These are phyloP conservation scores for Bergia sp. DNA, from an alignment of 92 coral and sea anemone genomes.

Conservation along the genomic window DNA sequence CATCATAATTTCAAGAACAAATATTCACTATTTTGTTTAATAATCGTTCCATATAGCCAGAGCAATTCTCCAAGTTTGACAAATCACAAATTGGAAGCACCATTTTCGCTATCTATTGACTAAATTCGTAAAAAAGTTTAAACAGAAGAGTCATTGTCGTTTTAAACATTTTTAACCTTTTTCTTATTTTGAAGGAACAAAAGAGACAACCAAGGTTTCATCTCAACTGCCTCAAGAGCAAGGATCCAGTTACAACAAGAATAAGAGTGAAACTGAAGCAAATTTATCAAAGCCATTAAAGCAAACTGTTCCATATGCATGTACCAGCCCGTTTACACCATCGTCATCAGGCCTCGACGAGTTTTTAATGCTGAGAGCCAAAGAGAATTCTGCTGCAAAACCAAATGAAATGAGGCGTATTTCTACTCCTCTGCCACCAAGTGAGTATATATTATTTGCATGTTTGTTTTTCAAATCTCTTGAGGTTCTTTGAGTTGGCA, in stretches of 20 bases:
- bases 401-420: background rate
- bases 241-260: background rate
- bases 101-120: too few species aligned
- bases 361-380: conserved; percentile 58
- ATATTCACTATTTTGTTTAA: too few species aligned
- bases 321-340: background rate
- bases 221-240: background rate
- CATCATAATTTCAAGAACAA: too few species aligned
- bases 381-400: background rate
- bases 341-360: conserved; percentile 56
- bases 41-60: too few species aligned
- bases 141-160: background rate
- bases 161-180: background rate
- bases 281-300: background rate
- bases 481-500: background rate
- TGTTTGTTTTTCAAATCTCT: too few species aligned
- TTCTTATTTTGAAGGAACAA: background rate
- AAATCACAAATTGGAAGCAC: too few species aligned
- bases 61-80: too few species aligned
- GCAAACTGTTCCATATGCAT: conserved; percentile 12
- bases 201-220: background rate
- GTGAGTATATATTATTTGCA: background rate
- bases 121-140: too few species aligned
- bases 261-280: background rate
- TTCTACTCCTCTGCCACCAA: conserved; percentile 27